A percentile compares a stretch with the other conserved stretches of the same genome.
phyloP scores from a whole-genome alignment of 2,797 vertebrate species.

The Aldrovandia affinis region DNA sequence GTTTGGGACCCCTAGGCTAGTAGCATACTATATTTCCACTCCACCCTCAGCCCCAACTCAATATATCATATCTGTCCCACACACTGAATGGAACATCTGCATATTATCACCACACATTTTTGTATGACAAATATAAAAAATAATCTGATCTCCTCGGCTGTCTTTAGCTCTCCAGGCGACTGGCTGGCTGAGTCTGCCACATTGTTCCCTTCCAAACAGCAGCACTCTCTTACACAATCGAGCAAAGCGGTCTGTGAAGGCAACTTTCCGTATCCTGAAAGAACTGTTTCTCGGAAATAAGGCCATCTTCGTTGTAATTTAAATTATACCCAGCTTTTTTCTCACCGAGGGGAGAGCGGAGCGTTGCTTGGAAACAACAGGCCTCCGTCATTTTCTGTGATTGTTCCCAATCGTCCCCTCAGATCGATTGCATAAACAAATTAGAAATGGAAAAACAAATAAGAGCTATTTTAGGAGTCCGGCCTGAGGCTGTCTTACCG shows the following conservation, averaged over 20 bases:
- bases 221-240: slow-evolving; percentile 36
- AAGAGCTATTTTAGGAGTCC: background rate
- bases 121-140: slow-evolving; percentile 28
- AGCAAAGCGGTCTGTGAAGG: slow-evolving; percentile 45
- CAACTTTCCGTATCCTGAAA: slow-evolving; percentile 50
- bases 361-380: no score
- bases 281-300: slow-evolving; percentile 52
- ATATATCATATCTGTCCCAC: background rate
- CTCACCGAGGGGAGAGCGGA: background rate
- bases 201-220: slow-evolving; percentile 45
- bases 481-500: background rate
- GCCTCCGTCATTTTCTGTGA: background rate
- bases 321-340: background rate
- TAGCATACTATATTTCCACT: background rate
- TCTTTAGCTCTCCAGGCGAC: slow-evolving; percentile 48
- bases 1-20: background rate
- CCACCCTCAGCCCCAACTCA: background rate
- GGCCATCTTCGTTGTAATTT: slow-evolving; percentile 20
- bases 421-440: background rate
- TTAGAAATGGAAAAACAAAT: slow-evolving; percentile 22
- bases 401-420: background rate
- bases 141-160: slow-evolving; percentile 56
- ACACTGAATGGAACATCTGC: background rate
- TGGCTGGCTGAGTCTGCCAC: slow-evolving; percentile 6
- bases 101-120: slow-evolving; percentile 1